Base-by-base conservation (phyloP, 2,797 vertebrate species). In the Coranthus polyacanthus region DNA sequence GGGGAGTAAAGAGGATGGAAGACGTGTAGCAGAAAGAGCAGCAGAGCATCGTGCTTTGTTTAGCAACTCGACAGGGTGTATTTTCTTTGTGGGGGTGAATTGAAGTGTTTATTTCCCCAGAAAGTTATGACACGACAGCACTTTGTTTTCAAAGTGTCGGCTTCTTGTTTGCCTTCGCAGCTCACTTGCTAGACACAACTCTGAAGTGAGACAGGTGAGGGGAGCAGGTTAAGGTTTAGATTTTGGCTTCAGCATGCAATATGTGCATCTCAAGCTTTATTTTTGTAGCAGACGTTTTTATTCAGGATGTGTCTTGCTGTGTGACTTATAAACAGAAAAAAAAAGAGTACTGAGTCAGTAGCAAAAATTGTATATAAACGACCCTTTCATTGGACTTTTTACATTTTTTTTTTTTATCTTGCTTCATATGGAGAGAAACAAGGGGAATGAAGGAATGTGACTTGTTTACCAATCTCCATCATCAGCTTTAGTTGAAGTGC, bases 91-190 rank as follows among this genome's bases (percentile, higher is more conserved):
- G 56, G 52, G 47, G 55, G 29, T 38, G 45, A 78, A 66, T 53
- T 37, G 43, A 72, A 76, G 68, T 72, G 73, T 75, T 84, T 82
- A 82, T 87, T 86, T 85, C 70, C 79, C 65, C 55, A 52, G 78
- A 82, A 83, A 83, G 78, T 66, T 64, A 38, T 46, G 55, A 84
- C 77, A 82, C 24, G 63, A 59, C 54, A 24, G 24, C 52, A 17
- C 69, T 85, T 70, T 82, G 70, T 81, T 82, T 78, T 73, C 50
- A 61, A 55, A 66, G 81, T 18, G 26, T 58, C 41, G 70, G 62
- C 56, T 5, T 73, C 49, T 55, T 82, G 70, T 86, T 79, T 76
- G 50, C 53, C 50, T 70, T 63, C 20, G 50, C 81, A 47, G 68
- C 52, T 79, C 15, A 10, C 50, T 71, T 29, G 5, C 54, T 39